These are phyloP conservation scores for Exocentrus adspersus DNA, from an alignment of 2,888 invertebrate genomes.

Conservation along the genomic window DNA sequence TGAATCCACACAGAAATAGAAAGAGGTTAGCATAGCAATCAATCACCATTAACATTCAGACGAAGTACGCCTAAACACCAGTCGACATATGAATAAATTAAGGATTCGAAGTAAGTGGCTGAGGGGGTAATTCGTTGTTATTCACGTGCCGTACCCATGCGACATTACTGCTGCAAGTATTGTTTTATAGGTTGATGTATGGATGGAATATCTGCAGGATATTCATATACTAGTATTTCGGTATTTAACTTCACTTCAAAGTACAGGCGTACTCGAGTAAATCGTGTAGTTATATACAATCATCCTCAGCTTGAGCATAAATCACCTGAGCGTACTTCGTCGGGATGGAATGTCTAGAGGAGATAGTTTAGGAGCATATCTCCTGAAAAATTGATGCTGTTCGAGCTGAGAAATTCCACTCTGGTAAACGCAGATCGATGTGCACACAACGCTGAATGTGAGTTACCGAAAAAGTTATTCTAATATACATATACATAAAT, in stretches of 20 bases:
- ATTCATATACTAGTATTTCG: not conserved
- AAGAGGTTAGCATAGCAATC: not conserved
- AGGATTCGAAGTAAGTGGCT: not conserved
- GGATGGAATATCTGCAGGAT: no score
- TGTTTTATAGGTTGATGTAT: no score
- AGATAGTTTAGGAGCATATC: not conserved
- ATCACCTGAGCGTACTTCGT: not conserved
- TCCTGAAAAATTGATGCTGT: no score
- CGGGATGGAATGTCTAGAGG: not conserved
- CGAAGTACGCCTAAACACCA: not conserved
- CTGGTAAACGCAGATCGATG: not conserved
- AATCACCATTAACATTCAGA: not conserved
- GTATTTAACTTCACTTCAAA: slow-evolving; percentile 5
- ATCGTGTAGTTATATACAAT: slow-evolving; percentile 6
- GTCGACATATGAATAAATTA: not conserved
- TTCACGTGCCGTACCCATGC: not conserved
- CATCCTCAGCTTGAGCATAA: slow-evolving; percentile 4
- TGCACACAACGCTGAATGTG: not conserved
- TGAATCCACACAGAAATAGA: no score
- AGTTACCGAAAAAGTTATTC: no score
- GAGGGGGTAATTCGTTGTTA: not conserved
- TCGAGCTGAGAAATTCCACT: not conserved
- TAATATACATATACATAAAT: no score
- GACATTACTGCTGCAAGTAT: no score
- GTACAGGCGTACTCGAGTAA: not conserved